Evolutionary conservation across 2,797 vertebrate genomes (phyloP).

Genomic region (Poeciliopsis presidionis): DNA sequence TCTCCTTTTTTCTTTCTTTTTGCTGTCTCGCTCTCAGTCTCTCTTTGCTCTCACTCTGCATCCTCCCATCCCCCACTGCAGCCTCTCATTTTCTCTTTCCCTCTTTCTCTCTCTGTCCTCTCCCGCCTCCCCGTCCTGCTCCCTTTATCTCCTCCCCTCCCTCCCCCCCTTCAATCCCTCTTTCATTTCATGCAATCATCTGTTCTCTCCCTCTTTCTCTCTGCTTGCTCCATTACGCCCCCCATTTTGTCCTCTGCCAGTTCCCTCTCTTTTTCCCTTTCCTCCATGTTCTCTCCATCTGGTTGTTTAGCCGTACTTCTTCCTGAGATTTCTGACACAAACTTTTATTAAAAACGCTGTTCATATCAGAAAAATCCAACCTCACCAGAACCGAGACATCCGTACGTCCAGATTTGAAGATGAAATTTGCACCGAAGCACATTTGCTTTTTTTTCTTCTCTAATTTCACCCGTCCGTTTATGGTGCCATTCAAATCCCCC

Average conservation of each 20-base stretch:
- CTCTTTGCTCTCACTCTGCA: conserved; percentile 51
- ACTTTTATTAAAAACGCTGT: conserved; percentile 59
- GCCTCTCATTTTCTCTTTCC: conserved; percentile 65
- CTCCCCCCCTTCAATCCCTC: conserved; percentile 73
- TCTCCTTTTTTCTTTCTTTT: conserved; percentile 14
- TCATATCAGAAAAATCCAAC: conserved; percentile 10
- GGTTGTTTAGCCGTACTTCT: conserved; percentile 62
- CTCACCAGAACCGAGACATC: neutral
- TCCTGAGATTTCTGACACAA: conserved; percentile 61
- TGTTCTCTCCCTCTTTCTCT: conserved; percentile 67
- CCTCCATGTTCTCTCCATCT: conserved; percentile 78
- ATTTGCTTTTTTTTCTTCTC: conserved; percentile 2
- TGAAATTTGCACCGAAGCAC: conserved; percentile 2
- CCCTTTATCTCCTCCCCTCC: conserved; percentile 72
- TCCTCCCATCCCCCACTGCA: conserved; percentile 71
- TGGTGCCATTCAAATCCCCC: conserved; percentile 11
- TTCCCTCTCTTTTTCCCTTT: conserved; percentile 59
- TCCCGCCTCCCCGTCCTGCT: conserved; percentile 57
- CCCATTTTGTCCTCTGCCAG: conserved; percentile 78
- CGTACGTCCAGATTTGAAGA: conserved; percentile 18
- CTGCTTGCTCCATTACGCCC: conserved; percentile 74
- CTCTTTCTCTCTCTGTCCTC: conserved; percentile 55
- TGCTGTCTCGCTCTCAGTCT: conserved; percentile 22
- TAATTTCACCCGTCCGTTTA: conserved; percentile 9
- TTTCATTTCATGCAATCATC: conserved; percentile 80